These are phyloP conservation scores for Campoplex nolae DNA, from an alignment of 2,888 invertebrate species.

Conservation along the genomic window DNA sequence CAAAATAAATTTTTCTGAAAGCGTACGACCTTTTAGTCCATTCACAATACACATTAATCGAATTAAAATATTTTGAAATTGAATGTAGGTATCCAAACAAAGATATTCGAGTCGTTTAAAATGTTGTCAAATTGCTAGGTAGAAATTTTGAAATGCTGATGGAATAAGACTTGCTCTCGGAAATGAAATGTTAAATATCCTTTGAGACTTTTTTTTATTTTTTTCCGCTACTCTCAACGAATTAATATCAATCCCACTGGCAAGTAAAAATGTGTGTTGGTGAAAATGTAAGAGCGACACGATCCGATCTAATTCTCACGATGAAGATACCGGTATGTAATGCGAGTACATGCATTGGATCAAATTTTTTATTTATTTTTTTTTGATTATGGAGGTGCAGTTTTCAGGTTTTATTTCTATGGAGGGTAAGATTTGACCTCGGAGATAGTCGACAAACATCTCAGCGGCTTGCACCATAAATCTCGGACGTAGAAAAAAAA, in stretches of 20 bases:
- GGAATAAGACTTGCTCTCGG: neutral
- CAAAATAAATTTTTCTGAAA: no score
- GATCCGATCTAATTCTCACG: constrained; percentile 42
- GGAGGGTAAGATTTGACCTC: constrained; percentile 30
- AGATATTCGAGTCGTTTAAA: no score
- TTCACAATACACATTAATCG: no score
- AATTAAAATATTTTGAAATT: no score
- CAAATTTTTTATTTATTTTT: constrained; percentile 22
- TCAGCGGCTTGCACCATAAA: constrained; percentile 40
- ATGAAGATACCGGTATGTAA: constrained; percentile 47
- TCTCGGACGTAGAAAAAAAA: constrained; percentile 18
- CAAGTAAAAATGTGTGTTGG: neutral
- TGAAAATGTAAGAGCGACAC: neutral
- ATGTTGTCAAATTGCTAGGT: no score
- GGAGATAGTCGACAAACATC: constrained; percentile 17
- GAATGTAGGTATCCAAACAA: no score
- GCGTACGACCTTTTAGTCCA: no score
- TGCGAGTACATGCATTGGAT: constrained; percentile 16
- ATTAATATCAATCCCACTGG: neutral
- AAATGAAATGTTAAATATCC: neutral
- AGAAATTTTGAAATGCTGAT: neutral
- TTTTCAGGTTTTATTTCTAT: constrained; percentile 16
- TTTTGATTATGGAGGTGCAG: constrained; percentile 19
- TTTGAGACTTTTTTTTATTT: neutral
- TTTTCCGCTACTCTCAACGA: neutral